Conservation (phyloP, 2,113 vertebrate genomes). For the human (Homo sapiens) region DNA sequence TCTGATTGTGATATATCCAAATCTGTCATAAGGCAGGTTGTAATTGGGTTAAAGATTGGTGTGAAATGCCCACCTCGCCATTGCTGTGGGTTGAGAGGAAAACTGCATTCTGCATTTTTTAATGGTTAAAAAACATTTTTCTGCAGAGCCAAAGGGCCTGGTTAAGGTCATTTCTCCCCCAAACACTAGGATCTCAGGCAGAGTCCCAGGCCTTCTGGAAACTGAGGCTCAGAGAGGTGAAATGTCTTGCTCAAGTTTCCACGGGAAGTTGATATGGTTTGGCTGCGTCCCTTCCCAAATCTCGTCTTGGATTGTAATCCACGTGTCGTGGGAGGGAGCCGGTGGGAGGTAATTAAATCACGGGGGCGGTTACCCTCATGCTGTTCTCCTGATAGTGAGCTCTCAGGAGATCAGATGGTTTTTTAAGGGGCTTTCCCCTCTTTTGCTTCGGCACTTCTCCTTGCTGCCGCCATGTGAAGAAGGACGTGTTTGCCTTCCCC, state of each 20-base stretch:
- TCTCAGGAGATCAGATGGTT: no score
- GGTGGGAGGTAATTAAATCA: no score
- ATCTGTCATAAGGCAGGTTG: background rate
- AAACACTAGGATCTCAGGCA: background rate
- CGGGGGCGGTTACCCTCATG: no score
- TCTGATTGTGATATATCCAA: background rate
- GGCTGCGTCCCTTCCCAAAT: no score
- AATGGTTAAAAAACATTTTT: background rate
- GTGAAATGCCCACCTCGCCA: background rate
- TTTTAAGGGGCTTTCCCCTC: no score
- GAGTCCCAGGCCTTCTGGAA: background rate
- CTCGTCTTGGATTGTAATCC: no score
- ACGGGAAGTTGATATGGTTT: no score
- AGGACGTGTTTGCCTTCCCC: no score
- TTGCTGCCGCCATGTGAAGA: no score
- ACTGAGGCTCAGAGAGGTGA: background rate
- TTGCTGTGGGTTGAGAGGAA: background rate
- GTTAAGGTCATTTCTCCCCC: background rate
- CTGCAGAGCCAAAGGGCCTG: background rate
- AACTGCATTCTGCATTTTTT: background rate
- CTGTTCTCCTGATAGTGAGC: no score
- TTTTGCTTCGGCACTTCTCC: no score
- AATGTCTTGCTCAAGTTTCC: background rate
- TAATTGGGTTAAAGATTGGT: background rate
- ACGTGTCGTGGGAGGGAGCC: no score